These are phyloP conservation scores for Sarcophilus harrisii DNA, from an alignment of 2,797 vertebrate genomes.

Conservation along the genomic window DNA sequence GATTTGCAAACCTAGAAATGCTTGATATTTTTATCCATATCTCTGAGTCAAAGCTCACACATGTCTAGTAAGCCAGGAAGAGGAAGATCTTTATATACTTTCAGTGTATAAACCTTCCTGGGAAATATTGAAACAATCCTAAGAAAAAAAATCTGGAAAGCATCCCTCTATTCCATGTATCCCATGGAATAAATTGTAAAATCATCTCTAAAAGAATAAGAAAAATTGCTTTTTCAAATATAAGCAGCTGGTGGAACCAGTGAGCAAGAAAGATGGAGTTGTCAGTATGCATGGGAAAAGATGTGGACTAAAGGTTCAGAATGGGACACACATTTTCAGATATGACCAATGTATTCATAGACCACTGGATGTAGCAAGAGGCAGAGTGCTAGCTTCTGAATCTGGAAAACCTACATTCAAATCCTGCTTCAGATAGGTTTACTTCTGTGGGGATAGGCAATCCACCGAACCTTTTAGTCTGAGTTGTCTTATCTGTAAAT, in stretches of 20 bases:
- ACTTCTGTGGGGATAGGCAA: not conserved
- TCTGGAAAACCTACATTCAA: not conserved
- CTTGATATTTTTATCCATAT: not conserved
- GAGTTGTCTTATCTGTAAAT: not conserved
- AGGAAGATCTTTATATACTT: not conserved
- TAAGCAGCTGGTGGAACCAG: not conserved
- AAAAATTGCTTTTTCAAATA: not conserved
- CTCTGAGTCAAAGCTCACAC: not conserved
- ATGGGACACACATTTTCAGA: not conserved
- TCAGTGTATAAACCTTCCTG: not conserved
- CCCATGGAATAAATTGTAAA: not conserved
- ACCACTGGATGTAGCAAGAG: not conserved
- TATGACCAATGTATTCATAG: not conserved
- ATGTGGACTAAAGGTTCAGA: not conserved
- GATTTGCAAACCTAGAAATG: not conserved
- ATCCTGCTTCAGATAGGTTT: not conserved
- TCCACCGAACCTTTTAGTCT: not conserved
- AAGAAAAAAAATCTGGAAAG: not conserved
- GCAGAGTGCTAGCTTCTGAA: not conserved
- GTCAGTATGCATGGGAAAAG: not conserved
- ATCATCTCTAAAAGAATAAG: not conserved
- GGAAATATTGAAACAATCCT: not conserved
- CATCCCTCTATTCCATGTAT: not conserved
- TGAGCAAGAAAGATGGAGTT: not conserved
- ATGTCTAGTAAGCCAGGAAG: not conserved